These are phyloP conservation scores for Pentalonia nigronervosa DNA, from an alignment of 1,140 invertebrate genomes.

Conservation along the genomic window DNA sequence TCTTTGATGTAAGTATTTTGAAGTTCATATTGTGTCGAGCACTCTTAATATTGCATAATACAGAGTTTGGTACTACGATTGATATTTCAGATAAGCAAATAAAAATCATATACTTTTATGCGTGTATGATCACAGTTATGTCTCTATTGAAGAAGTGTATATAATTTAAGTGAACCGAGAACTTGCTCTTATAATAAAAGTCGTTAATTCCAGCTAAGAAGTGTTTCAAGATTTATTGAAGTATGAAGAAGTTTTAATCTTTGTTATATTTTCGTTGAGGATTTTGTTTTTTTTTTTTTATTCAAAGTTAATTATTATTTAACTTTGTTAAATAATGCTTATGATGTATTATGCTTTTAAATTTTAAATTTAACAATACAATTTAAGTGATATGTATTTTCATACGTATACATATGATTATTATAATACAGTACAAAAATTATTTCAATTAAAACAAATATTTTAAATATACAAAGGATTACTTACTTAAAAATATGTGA, in stretches of 20 bases:
- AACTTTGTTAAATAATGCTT: background rate
- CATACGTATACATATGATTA: background rate
- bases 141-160: background rate
- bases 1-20: slow-evolving; percentile 17
- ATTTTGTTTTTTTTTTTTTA: background rate
- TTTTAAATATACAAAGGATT: background rate
- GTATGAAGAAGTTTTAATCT: background rate
- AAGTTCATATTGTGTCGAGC: background rate
- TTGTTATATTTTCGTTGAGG: background rate
- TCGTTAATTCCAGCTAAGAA: background rate
- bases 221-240: background rate
- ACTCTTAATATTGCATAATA: background rate
- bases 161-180: background rate
- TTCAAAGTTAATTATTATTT: background rate
- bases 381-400: background rate
- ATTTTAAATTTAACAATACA: background rate
- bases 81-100: background rate
- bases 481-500: background rate
- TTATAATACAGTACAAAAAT: background rate
- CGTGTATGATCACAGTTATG: background rate
- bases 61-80: background rate
- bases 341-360: background rate
- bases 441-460: background rate
- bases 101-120: background rate
- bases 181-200: background rate